These are phyloP conservation scores for Drosophila suboccidentalis DNA, from an alignment of 2,888 invertebrate genomes.

Conservation along the genomic window DNA sequence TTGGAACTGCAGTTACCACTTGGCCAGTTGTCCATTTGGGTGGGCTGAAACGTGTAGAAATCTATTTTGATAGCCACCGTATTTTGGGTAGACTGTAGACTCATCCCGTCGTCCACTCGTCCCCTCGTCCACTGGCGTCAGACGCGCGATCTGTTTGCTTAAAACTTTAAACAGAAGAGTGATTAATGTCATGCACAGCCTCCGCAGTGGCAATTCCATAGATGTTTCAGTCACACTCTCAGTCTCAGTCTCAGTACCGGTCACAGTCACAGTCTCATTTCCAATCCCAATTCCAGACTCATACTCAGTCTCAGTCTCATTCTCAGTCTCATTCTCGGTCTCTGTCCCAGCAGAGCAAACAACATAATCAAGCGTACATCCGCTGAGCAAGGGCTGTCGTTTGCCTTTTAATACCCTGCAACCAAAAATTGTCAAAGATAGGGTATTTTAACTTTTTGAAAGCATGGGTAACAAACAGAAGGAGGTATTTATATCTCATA, in stretches of 20 bases:
- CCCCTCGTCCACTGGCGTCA: slow-evolving; percentile 63
- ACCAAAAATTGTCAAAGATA: neutral
- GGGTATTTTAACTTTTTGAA: neutral
- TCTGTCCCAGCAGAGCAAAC: slow-evolving; percentile 53
- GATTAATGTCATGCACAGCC: slow-evolving; percentile 72
- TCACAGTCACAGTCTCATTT: slow-evolving; percentile 2
- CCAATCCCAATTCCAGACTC: neutral
- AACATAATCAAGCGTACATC: slow-evolving; percentile 81
- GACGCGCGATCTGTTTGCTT: slow-evolving; percentile 63
- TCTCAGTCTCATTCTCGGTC: slow-evolving; percentile 20
- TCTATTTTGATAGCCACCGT: slow-evolving; percentile 80
- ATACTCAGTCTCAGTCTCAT: slow-evolving; percentile 1
- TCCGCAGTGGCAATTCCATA: slow-evolving; percentile 19
- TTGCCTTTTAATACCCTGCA: slow-evolving; percentile 1
- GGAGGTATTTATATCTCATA: neutral
- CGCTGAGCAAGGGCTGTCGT: slow-evolving; percentile 28
- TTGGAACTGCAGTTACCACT: slow-evolving; percentile 4
- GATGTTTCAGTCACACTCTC: slow-evolving; percentile 15
- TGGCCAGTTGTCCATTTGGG: slow-evolving; percentile 69
- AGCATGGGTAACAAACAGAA: neutral
- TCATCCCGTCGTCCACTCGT: neutral
- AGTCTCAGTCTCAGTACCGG: slow-evolving; percentile 17
- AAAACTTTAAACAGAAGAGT: slow-evolving; percentile 65
- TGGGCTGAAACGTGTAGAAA: slow-evolving; percentile 75
- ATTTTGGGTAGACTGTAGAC: slow-evolving; percentile 37